phyloP scores from a whole-genome alignment of 1,140 invertebrate genomes.

The Papilio polytes region DNA sequence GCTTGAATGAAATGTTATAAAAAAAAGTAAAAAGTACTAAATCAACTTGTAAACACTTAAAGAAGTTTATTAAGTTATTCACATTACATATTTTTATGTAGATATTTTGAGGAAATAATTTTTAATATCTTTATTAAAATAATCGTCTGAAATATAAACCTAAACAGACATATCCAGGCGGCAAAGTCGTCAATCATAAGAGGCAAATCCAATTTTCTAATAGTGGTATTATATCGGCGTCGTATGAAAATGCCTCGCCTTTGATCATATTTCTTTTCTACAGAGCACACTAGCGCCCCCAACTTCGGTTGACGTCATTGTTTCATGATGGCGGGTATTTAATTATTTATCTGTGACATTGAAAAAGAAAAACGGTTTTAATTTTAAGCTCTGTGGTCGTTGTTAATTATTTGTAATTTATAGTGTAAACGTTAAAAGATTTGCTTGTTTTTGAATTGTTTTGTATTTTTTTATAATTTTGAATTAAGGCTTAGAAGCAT shows the following conservation, averaged over 20 bases:
- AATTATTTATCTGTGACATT: constrained; percentile 32
- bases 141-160: background rate
- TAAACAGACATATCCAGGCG: constrained; percentile 13
- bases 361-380: background rate
- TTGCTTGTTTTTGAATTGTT: too few relatives aligned
- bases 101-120: too few relatives aligned
- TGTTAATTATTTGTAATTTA: too few relatives aligned
- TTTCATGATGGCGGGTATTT: constrained; percentile 12
- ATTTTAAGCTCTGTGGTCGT: background rate
- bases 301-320: constrained; percentile 40
- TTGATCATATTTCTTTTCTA: constrained; percentile 53
- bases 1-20: too few relatives aligned
- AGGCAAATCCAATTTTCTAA: constrained; percentile 61
- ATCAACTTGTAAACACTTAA: too few relatives aligned
- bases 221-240: constrained; percentile 51
- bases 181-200: constrained; percentile 34
- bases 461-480: too few relatives aligned
- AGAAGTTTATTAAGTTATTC: too few relatives aligned
- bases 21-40: too few relatives aligned
- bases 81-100: too few relatives aligned
- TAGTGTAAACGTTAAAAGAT: too few relatives aligned
- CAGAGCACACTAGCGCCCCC: constrained; percentile 23
- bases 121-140: too few relatives aligned
- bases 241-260: constrained; percentile 51
- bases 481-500: too few relatives aligned